Conservation (phyloP, 2,888 invertebrate species). For the Scaeva pyrastri region DNA sequence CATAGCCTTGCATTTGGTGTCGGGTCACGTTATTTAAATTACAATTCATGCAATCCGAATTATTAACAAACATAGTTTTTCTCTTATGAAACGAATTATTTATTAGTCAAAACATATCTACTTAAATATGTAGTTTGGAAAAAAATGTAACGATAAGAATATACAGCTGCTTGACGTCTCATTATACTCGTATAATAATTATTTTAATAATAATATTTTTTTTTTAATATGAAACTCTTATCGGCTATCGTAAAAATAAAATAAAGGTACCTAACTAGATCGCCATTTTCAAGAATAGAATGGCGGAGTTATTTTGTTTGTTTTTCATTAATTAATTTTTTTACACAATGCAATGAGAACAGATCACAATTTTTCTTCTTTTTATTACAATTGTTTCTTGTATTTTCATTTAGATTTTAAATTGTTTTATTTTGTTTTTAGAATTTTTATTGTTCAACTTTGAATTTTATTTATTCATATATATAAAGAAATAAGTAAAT, state of each 20-base stretch:
- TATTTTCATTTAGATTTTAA: background rate
- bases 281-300: constrained; percentile 22
- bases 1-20: too few relatives aligned
- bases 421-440: constrained; percentile 10
- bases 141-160: constrained; percentile 35
- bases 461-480: background rate
- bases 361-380: constrained; percentile 24
- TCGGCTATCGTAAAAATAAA: constrained; percentile 36
- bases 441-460: constrained; percentile 16
- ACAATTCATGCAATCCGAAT: too few relatives aligned
- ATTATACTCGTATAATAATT: constrained; percentile 11
- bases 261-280: constrained; percentile 32
- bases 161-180: constrained; percentile 22
- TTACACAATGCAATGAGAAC: constrained; percentile 34
- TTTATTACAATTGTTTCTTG: constrained; percentile 24
- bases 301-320: constrained; percentile 18
- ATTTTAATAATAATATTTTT: background rate
- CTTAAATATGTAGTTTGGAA: constrained; percentile 24
- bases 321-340: constrained; percentile 14
- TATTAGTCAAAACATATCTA: constrained; percentile 41
- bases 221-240: constrained; percentile 17
- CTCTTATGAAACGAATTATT: constrained; percentile 34
- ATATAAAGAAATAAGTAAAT: background rate
- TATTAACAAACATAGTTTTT: background rate
- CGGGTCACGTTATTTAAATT: too few relatives aligned